Conservation (phyloP, 2,113 vertebrate species). For the Naja naja region DNA sequence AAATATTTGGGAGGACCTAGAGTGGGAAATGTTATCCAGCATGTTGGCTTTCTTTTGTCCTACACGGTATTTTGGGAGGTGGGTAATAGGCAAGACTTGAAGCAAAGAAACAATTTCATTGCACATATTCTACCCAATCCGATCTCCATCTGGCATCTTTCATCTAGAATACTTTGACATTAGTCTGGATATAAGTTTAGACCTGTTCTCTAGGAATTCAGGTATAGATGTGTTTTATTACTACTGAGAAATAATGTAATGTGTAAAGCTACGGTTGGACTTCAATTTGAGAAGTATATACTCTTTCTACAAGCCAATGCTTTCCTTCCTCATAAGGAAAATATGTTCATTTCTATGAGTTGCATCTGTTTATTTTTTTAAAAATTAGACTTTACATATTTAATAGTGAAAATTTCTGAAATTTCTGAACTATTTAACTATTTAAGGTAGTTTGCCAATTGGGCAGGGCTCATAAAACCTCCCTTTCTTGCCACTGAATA, state of each 20-base stretch:
- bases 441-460: background rate
- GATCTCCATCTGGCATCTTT: background rate
- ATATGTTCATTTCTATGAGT: background rate
- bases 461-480: background rate
- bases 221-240: background rate
- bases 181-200: background rate
- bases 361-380: rapidly evolving
- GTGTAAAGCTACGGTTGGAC: background rate
- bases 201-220: background rate
- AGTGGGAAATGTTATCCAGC: background rate
- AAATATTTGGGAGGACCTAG: background rate
- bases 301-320: background rate
- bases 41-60: background rate
- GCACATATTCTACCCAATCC: background rate
- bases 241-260: background rate
- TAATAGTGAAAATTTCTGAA: background rate
- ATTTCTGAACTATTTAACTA: background rate
- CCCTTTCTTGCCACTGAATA: background rate
- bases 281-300: background rate
- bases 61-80: background rate
- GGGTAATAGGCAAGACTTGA: background rate
- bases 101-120: background rate
- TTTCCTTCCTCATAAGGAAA: background rate
- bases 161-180: background rate
- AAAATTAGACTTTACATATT: background rate